Conservation (phyloP, 2,797 vertebrate genomes). For the Champsocephalus gunnari region DNA sequence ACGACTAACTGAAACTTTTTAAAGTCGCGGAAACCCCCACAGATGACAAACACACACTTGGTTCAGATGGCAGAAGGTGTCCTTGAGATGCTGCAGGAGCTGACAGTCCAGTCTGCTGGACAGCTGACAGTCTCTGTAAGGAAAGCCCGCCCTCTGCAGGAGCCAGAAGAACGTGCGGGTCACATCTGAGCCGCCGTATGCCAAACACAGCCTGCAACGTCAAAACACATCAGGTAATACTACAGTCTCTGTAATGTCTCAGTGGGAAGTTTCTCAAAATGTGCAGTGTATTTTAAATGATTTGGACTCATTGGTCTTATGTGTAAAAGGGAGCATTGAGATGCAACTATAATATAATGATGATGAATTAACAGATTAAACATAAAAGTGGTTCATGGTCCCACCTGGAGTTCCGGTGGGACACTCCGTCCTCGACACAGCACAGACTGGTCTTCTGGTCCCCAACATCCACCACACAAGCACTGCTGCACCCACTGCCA, state of each 20-base stretch:
- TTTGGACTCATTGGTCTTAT: too few species aligned
- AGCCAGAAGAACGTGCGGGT: slow-evolving; percentile 97
- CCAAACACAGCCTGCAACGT: slow-evolving; percentile 89
- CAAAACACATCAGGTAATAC: neutral
- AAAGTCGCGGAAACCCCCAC: neutral
- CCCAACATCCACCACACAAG: slow-evolving; percentile 95
- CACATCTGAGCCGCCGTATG: slow-evolving; percentile 95
- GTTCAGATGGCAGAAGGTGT: slow-evolving; percentile 95
- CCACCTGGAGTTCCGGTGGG: slow-evolving; percentile 95
- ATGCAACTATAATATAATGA: neutral
- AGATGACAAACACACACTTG: slow-evolving; percentile 85
- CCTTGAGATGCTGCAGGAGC: slow-evolving; percentile 95
- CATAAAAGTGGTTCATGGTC: neutral
- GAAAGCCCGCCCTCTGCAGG: slow-evolving; percentile 96
- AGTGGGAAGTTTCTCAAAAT: neutral
- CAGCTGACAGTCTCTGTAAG: slow-evolving; percentile 95
- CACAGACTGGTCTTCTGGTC: slow-evolving; percentile 98
- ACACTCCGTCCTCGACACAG: slow-evolving; percentile 97
- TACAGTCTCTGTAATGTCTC: neutral
- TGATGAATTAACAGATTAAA: neutral
- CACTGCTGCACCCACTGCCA: slow-evolving; percentile 95
- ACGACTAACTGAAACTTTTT: neutral
- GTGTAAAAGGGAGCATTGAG: neutral
- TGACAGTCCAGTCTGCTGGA: slow-evolving; percentile 91
- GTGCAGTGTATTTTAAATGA: neutral